These are phyloP conservation scores for Philopotamus ludificatus DNA, from an alignment of 1,140 invertebrate genomes.

Conservation along the genomic window DNA sequence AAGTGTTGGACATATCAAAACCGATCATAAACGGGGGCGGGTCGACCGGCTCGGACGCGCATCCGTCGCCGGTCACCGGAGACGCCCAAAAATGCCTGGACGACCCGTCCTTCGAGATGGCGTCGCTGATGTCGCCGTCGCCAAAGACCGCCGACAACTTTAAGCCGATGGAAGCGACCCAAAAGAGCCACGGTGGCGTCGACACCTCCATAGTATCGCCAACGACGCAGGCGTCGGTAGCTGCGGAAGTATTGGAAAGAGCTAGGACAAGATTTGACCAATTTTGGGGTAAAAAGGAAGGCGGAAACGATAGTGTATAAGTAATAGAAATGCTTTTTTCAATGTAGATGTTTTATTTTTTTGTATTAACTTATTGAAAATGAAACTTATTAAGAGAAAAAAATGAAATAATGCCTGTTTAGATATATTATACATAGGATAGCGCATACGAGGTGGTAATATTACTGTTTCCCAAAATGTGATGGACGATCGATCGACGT, in stretches of 20 bases:
- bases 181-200: conserved; percentile 51
- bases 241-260: conserved; percentile 77
- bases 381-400: conserved; percentile 7
- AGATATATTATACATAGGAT: conserved; percentile 30
- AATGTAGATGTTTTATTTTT: conserved; percentile 29
- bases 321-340: conserved; percentile 33
- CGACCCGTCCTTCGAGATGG: conserved; percentile 47
- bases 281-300: conserved; percentile 72
- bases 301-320: conserved; percentile 52
- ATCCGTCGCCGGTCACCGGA: conserved; percentile 49
- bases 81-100: conserved; percentile 44
- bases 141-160: conserved; percentile 40
- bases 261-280: conserved; percentile 82
- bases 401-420: conserved; percentile 38
- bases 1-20: conserved; percentile 53
- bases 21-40: conserved; percentile 47
- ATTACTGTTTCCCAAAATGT: too few relatives aligned
- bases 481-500: background rate
- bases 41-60: conserved; percentile 41
- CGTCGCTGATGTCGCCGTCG: conserved; percentile 47
- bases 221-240: conserved; percentile 48
- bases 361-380: conserved; percentile 9
- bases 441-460: conserved; percentile 22
- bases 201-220: conserved; percentile 54
- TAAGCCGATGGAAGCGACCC: conserved; percentile 54